These are phyloP conservation scores for Pitta sordida DNA, from an alignment of 2,113 vertebrate species.

Conservation along the genomic window DNA sequence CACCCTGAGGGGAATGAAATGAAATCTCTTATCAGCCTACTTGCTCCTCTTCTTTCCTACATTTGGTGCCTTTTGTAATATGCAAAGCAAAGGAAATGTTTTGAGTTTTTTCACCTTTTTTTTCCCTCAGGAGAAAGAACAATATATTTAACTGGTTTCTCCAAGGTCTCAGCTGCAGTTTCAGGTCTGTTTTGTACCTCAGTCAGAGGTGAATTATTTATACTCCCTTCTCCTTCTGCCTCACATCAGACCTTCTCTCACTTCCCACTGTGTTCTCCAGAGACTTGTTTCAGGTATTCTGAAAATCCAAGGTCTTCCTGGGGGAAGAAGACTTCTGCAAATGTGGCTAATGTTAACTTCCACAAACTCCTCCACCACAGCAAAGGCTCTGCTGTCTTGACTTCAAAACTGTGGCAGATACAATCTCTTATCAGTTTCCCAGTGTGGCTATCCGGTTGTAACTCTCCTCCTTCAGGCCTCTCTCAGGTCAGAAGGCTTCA, in stretches of 20 bases:
- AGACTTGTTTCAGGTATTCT: background rate
- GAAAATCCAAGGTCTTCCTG: background rate
- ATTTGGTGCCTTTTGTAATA: conserved; percentile 31
- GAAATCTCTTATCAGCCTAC: conserved; percentile 32
- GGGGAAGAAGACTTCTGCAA: background rate
- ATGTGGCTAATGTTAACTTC: background rate
- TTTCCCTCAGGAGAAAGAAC: background rate
- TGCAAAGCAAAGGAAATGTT: conserved; percentile 47
- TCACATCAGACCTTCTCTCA: background rate
- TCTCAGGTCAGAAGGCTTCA: background rate
- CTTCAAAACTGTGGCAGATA: background rate
- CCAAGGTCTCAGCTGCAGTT: background rate
- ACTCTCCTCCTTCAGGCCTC: background rate
- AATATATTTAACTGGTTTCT: background rate
- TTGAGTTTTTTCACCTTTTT: conserved; percentile 37
- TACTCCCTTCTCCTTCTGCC: background rate
- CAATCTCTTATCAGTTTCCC: background rate
- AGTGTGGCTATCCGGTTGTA: background rate
- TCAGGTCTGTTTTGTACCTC: background rate
- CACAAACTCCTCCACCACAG: background rate
- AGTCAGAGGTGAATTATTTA: background rate
- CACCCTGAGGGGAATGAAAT: conserved; percentile 58
- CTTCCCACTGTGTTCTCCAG: background rate
- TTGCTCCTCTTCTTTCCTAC: conserved; percentile 35
- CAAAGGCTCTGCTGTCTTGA: background rate